Evolutionary conservation across 2,888 invertebrate species (phyloP).

Genomic region (Caradrina clavipalpis): DNA sequence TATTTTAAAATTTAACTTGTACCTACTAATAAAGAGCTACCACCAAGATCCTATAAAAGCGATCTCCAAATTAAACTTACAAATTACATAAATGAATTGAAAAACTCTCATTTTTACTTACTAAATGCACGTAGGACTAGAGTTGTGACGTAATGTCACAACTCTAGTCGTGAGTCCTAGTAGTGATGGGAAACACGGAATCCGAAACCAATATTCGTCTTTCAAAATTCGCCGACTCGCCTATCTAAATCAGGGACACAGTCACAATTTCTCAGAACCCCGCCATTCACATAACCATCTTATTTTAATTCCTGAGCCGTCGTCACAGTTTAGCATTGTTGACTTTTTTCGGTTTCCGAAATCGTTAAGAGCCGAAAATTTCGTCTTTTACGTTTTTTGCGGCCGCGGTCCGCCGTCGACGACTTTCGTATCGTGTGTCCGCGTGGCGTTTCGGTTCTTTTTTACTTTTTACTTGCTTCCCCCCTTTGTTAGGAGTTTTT

Average conservation of each 20-base stretch:
- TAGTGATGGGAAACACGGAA: slow-evolving; percentile 2
- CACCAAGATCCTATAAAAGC: too few species aligned
- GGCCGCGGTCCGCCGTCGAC: slow-evolving; percentile 52
- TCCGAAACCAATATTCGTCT: slow-evolving; percentile 7
- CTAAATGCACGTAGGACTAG: too few species aligned
- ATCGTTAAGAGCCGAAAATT: slow-evolving; percentile 73
- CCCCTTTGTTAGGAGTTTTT: slow-evolving; percentile 58
- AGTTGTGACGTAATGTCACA: background rate
- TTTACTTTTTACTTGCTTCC: slow-evolving; percentile 45
- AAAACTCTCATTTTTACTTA: too few species aligned
- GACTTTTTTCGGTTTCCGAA: slow-evolving; percentile 76
- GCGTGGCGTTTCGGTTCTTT: slow-evolving; percentile 54
- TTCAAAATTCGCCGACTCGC: slow-evolving; percentile 17
- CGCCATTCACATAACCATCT: slow-evolving; percentile 59
- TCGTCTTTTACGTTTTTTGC: slow-evolving; percentile 66
- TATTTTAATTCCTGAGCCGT: slow-evolving; percentile 80
- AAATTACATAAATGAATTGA: too few species aligned
- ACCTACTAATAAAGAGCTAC: too few species aligned
- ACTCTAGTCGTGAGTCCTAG: too few species aligned
- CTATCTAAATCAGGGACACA: slow-evolving; percentile 43
- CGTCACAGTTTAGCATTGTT: slow-evolving; percentile 77
- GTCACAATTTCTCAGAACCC: slow-evolving; percentile 74
- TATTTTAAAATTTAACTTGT: too few species aligned
- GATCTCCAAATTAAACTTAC: too few species aligned
- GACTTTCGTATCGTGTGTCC: slow-evolving; percentile 65